Base-by-base conservation (phyloP, 2,113 vertebrate genomes). In the Scophthalmus maximus region DNA sequence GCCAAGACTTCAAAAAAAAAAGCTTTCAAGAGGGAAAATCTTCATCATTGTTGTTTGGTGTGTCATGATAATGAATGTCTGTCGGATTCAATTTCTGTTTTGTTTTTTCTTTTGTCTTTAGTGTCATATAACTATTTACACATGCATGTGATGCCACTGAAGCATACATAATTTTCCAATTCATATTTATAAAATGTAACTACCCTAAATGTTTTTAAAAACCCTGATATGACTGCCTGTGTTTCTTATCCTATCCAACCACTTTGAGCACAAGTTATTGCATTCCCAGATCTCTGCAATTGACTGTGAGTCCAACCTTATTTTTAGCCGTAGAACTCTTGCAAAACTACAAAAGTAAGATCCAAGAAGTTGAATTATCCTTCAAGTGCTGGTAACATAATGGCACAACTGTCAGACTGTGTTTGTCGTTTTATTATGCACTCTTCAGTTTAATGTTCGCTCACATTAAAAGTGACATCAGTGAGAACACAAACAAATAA, bases 401-500 rank as follows among this genome's bases (percentile, higher is more conserved):
- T 38, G n/a, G 27, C 49, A 26, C 9, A 44, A 58, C 47, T 73
- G 63, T 77, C 75, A 60, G 29, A 65, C n/a, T 36, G 25, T 34
- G 73, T 66, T 71, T 2, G 15, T 32, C 7, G 17, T 55, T 73
- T 60, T 11, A 22, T 53, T 20, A 3, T 44, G 72, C n/a, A 64
- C 52, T 46, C 23, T 32, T 73, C 56, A 23, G 11, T 66, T 29
- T 71, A 63, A 46, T 55, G 14, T 53, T 71, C 0, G 3, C 9
- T 27, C 8, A 7, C 62, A 89, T 88, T 81, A 47, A 70, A 78
- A 59, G 65, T 68, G 85, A 78, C 84, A 68, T 76, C 58, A 32
- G 62, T 56, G 58, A 76, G 68, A 77, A 73, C n/a, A 61, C 75
- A 81, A 73, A 87, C 65, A 81, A 85, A 77, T 74, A 85, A 72